A percentile compares a stretch with the other conserved stretches of the same genome.
phyloP scores from a whole-genome alignment of 2,888 invertebrate species.

The Rhingia rostrata region DNA sequence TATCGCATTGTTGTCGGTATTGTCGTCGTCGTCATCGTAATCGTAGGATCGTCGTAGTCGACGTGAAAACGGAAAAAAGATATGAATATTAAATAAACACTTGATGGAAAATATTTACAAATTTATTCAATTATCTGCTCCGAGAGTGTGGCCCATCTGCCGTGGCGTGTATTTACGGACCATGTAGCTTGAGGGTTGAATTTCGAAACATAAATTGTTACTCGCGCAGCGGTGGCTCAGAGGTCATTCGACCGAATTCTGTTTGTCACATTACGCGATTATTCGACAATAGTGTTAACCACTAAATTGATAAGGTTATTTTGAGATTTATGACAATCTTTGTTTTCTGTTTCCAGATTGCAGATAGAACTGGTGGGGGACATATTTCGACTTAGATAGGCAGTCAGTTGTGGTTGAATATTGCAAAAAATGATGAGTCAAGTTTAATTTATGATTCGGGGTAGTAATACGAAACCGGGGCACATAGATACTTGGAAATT shows the following conservation, averaged over 20 bases:
- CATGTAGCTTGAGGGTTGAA: neutral
- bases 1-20: neutral
- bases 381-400: neutral
- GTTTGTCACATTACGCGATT: neutral
- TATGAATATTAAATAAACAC: slow-evolving; percentile 66
- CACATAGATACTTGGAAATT: no score
- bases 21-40: no score
- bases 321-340: slow-evolving; percentile 12
- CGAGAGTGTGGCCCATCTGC: slow-evolving; percentile 16
- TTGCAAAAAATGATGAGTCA: no score
- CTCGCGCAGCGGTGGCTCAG: neutral
- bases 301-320: slow-evolving; percentile 5
- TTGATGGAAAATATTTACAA: slow-evolving; percentile 61
- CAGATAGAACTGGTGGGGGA: neutral
- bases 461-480: no score
- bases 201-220: neutral
- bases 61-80: slow-evolving; percentile 18
- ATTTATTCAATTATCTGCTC: slow-evolving; percentile 68
- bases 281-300: neutral
- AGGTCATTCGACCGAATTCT: neutral
- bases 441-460: no score
- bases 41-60: neutral
- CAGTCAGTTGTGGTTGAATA: neutral
- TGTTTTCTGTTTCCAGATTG: slow-evolving; percentile 1
- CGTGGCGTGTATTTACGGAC: neutral